A percentile compares a stretch with the other conserved stretches of the same genome.
phyloP scores from a whole-genome alignment of 2,113 vertebrate genomes.

The Oncorhynchus masou region DNA sequence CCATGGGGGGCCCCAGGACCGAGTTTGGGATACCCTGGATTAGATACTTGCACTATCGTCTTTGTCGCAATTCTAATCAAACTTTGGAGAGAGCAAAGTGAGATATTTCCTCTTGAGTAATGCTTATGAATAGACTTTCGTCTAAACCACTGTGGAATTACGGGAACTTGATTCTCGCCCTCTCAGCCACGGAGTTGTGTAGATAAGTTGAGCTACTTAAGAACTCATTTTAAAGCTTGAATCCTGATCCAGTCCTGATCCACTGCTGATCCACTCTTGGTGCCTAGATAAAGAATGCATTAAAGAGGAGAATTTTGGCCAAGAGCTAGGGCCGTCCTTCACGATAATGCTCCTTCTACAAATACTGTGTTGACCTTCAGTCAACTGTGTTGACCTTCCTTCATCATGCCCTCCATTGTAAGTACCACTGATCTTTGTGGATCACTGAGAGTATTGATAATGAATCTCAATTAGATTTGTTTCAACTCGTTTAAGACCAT shows the following conservation, averaged over 20 bases:
- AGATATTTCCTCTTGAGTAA: not conserved
- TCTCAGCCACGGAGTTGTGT: not conserved
- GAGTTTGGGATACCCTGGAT: not conserved
- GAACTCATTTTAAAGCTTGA: not conserved
- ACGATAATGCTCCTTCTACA: slow-evolving; percentile 47
- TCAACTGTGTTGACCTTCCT: slow-evolving; percentile 43
- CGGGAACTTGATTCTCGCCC: not conserved
- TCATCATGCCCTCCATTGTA: slow-evolving; percentile 35
- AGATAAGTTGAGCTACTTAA: slow-evolving; percentile 1
- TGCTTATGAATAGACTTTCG: not conserved
- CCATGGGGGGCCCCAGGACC: no score
- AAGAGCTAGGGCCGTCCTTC: slow-evolving; percentile 37
- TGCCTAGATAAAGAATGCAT: slow-evolving; percentile 42
- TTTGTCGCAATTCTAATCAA: not conserved
- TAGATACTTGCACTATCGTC: not conserved
- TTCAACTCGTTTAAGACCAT: slow-evolving; percentile 56
- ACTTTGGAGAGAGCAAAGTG: not conserved
- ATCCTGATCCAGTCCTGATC: not conserved
- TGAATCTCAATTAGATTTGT: slow-evolving; percentile 49
- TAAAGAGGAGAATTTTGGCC: slow-evolving; percentile 38
- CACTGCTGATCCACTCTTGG: not conserved
- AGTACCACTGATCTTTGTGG: slow-evolving; percentile 43
- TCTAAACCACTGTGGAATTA: not conserved
- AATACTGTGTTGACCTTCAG: slow-evolving; percentile 59
- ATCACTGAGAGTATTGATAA: slow-evolving; percentile 53